Evolutionary conservation across 2,888 invertebrate species (phyloP).

Genomic region (Rhopalosiphum nymphaeae): DNA sequence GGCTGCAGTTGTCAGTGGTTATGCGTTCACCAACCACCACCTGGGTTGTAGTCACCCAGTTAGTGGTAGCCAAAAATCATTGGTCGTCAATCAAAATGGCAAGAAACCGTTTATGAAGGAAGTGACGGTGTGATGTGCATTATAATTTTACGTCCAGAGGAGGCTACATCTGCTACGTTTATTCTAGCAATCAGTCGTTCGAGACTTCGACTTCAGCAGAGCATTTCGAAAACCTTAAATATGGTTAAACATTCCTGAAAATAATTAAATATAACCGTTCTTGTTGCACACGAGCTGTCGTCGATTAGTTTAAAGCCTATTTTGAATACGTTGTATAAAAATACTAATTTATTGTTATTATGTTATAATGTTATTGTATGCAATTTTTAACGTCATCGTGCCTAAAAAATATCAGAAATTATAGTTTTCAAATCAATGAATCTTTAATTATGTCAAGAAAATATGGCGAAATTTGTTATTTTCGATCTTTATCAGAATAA

Average conservation of each 20-base stretch:
- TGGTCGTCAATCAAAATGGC: conserved; percentile 84
- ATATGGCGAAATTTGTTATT: not conserved
- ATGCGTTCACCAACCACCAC: conserved; percentile 67
- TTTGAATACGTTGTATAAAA: not conserved
- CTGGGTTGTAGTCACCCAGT: conserved; percentile 71
- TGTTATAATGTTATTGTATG: not conserved
- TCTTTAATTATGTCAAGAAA: not conserved
- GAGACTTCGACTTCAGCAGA: not conserved
- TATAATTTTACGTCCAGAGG: not conserved
- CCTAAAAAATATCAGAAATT: not conserved
- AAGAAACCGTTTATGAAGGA: conserved; percentile 86
- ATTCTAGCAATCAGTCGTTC: not conserved
- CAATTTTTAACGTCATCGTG: not conserved
- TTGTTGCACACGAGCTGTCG: not conserved
- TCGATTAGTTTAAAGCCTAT: not conserved
- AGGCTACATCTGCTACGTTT: not conserved
- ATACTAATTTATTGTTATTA: not conserved
- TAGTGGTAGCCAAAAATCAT: conserved; percentile 72
- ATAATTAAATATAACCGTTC: not conserved
- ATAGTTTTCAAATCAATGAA: not conserved
- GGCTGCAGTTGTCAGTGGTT: conserved; percentile 61
- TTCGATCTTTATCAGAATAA: not conserved
- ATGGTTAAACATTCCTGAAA: not conserved
- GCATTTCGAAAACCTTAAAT: not conserved
- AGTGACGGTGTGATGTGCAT: conserved; percentile 76